Evolutionary conservation across 1,140 invertebrate genomes (phyloP), one percentile per base, ranked within the genome.

Genomic region (Cydia amplana): DNA sequence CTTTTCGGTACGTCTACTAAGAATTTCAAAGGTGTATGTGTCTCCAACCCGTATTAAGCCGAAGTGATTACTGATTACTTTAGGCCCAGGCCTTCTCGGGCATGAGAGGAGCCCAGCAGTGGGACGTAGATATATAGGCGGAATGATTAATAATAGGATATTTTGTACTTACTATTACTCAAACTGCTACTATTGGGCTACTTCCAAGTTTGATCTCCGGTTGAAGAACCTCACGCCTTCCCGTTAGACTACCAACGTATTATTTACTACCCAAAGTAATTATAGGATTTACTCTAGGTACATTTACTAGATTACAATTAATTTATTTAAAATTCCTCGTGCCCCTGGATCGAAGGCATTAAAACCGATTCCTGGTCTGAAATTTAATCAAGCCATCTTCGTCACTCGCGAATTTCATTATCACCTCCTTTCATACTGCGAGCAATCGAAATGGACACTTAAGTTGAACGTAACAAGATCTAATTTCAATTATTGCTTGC

Each of bases 381-480:
- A 70, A 70, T 70, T 70, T 43, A 70, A 70, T 70, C 32, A 36
- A 36, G 14, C 65, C 40, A 16, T 14, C 28, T 36, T 10, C 64
- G 64, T 67, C 65, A 67, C 25, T 36, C 9, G 28, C 32, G 16
- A n/a, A 70, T 70, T 70, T 36, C 25, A 43, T 70, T 70, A 70
- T 32, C 64, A 36, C 64, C 64, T 67, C 65, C 65, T 36, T 70
- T 40, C 28, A 40, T 40, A 43, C n/a, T 18, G 18, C 28, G 1
- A 70, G 65, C 65, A 70, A 43, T 70, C 28, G 65, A 70, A 70
- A 70, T 70, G 32, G 65, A 70, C 36, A 70, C 65, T 70, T 70
- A 65, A 36, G 65, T 40, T 18, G 36, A 18, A 43, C 32, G 65
- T 28, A 20, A 70, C 65, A 70, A 20, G 65, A 70, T 70, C 65